These are phyloP conservation scores for Tenualosa thibaudeaui DNA, from an alignment of 2,797 vertebrate species.

Conservation along the genomic window DNA sequence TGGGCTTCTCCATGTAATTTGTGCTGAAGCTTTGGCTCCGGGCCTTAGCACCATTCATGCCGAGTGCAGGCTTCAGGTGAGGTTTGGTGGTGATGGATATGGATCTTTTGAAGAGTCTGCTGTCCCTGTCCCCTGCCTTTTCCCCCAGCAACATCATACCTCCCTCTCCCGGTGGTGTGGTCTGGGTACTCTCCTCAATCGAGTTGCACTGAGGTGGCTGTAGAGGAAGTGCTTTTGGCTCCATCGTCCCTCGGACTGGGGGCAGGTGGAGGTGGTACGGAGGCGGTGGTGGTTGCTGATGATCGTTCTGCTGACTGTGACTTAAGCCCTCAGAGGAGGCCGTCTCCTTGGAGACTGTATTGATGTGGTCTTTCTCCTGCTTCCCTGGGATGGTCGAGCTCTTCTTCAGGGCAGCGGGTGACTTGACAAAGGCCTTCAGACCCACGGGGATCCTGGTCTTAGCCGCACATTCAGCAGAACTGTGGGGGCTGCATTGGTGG, in stretches of 20 bases:
- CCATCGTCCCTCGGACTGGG: conserved; percentile 51
- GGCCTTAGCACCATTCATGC: conserved; percentile 93
- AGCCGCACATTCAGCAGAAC: conserved; percentile 70
- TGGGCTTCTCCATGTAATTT: conserved; percentile 80
- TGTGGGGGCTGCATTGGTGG: conserved; percentile 58
- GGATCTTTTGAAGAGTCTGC: conserved; percentile 79
- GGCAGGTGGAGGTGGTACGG: conserved; percentile 50
- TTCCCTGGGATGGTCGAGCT: conserved; percentile 81
- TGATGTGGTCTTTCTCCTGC: conserved; percentile 89
- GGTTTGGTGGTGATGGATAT: conserved; percentile 82
- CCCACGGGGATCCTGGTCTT: conserved; percentile 84
- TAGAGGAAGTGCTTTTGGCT: conserved; percentile 56
- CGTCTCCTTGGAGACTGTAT: conserved; percentile 81
- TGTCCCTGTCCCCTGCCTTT: conserved; percentile 69
- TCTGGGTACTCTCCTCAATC: conserved; percentile 54
- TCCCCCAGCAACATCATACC: conserved; percentile 50
- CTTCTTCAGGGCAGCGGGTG: conserved; percentile 79
- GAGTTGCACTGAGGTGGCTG: conserved; percentile 41
- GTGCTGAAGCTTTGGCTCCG: conserved; percentile 90
- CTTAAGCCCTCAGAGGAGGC: conserved; percentile 63
- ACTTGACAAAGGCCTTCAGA: conserved; percentile 85
- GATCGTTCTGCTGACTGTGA: conserved; percentile 40
- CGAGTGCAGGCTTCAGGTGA: conserved; percentile 86
- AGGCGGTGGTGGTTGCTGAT: conserved; percentile 36
- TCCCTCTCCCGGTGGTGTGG: conserved; percentile 52